Conservation (phyloP, 2,113 vertebrate species). For the Anseranas semipalmata region DNA sequence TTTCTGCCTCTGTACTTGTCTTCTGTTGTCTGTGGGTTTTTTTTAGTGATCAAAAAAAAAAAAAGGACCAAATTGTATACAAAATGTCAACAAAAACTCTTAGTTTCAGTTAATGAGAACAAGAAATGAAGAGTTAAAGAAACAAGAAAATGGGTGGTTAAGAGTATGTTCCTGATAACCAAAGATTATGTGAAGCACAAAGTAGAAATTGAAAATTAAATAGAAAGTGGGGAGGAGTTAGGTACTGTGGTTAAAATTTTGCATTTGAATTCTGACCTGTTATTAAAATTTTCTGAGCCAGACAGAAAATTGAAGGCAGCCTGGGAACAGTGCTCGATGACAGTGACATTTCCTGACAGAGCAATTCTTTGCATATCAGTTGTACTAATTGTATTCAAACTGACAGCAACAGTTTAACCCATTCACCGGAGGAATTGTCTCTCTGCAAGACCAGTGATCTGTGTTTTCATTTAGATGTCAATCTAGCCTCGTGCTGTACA, state of each 20-base stretch:
- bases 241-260: conserved; percentile 70
- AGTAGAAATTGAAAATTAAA: conserved; percentile 61
- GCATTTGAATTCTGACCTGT: conserved; percentile 73
- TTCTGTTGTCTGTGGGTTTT: background rate
- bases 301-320: conserved; percentile 74
- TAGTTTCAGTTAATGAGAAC: conserved; percentile 18
- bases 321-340: conserved; percentile 70
- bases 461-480: conserved; percentile 72
- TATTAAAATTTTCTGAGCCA: conserved; percentile 79
- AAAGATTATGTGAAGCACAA: conserved; percentile 21
- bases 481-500: conserved; percentile 35
- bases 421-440: conserved; percentile 70
- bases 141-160: conserved; percentile 49
- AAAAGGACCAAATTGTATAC: background rate
- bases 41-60: background rate
- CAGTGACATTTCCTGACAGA: conserved; percentile 84
- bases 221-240: conserved; percentile 21
- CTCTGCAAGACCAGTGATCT: conserved; percentile 60
- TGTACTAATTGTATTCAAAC: conserved; percentile 77
- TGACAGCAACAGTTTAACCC: conserved; percentile 81
- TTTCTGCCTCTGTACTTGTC: background rate
- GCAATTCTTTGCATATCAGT: conserved; percentile 78
- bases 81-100: background rate
- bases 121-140: conserved; percentile 32
- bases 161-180: conserved; percentile 39